Evolutionary conservation across 2,888 invertebrate species (phyloP).

Genomic region (Diplazon laetatorius): DNA sequence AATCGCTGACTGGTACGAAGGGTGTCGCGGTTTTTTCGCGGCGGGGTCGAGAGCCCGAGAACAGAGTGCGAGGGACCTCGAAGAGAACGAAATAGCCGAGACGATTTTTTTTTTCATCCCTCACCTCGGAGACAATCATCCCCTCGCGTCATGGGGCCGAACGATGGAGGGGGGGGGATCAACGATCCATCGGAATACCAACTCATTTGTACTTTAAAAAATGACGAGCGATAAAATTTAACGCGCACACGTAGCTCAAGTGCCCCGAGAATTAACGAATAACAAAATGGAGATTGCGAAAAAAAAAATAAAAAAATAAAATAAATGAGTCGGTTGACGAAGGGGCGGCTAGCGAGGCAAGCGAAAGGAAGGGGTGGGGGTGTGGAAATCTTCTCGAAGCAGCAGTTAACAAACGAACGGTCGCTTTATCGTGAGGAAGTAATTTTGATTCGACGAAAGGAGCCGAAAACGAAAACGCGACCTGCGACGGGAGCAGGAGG

Average conservation of each 20-base stretch:
- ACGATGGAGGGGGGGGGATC: no score
- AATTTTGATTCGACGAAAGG: constrained; percentile 78
- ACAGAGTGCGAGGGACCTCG: constrained; percentile 10
- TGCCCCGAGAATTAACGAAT: constrained; percentile 64
- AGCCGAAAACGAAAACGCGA: constrained; percentile 2
- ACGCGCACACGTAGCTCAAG: constrained; percentile 69
- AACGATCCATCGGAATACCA: constrained; percentile 69
- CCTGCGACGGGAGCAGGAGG: not conserved
- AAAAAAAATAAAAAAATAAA: constrained; percentile 44
- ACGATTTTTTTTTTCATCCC: no score
- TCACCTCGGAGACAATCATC: no score
- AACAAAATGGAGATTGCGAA: constrained; percentile 25
- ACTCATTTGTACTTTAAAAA: constrained; percentile 82
- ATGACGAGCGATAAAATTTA: constrained; percentile 81
- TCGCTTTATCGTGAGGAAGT: constrained; percentile 81
- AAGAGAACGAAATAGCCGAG: constrained; percentile 25
- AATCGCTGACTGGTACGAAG: constrained; percentile 65
- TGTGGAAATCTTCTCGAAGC: constrained; percentile 64
- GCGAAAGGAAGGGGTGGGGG: no score
- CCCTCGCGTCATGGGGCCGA: no score
- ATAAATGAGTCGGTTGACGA: constrained; percentile 50
- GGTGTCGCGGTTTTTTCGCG: constrained; percentile 40
- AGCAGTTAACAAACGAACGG: constrained; percentile 80
- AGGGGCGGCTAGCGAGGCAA: no score
- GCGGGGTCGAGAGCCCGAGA: constrained; percentile 19